A percentile compares a stretch with the other conserved stretches of the same genome.
phyloP scores from a whole-genome alignment of 2,888 invertebrate species.

The Philhelius pedissequus region DNA sequence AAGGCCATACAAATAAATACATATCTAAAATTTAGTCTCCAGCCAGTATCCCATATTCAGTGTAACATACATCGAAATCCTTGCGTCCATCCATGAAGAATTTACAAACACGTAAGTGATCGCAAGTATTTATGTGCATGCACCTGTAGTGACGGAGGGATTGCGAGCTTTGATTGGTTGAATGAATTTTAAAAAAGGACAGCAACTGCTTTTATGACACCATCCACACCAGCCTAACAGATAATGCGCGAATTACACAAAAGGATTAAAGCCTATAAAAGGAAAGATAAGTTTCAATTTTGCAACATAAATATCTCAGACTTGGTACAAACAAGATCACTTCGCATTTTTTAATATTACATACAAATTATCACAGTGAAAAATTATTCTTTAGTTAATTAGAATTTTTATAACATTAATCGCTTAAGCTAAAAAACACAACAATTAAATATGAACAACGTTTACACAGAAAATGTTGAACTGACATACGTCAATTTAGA shows the following conservation, averaged over 20 bases:
- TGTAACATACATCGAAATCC: no score
- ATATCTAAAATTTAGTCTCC: no score
- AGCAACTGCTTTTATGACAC: neutral
- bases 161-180: neutral
- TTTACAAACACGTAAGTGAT: neutral
- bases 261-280: neutral
- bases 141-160: neutral
- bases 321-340: neutral
- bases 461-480: neutral
- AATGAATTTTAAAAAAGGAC: neutral
- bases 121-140: neutral
- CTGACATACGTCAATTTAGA: neutral
- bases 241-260: neutral
- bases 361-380: no score
- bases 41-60: no score
- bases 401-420: no score
- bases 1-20: no score
- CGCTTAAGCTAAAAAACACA: neutral
- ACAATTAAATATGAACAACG: neutral
- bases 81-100: no score
- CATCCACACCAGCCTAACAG: neutral
- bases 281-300: neutral
- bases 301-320: neutral
- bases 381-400: no score
- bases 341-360: no score